A percentile compares a stretch with the other conserved stretches of the same genome.
phyloP scores from a whole-genome alignment of 2,113 vertebrate species.

The Aphyosemion australe region DNA sequence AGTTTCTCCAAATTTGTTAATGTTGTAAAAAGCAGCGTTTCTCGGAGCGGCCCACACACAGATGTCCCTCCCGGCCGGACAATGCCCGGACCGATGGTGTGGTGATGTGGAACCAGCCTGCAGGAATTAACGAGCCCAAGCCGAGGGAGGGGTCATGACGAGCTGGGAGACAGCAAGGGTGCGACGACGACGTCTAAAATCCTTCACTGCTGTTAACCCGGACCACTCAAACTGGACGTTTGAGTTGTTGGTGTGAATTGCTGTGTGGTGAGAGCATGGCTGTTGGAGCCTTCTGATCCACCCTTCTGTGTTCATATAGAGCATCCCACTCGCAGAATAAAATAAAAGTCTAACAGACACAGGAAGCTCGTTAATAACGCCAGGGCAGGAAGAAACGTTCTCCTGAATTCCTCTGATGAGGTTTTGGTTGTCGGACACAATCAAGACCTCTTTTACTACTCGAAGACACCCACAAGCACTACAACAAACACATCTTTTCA shows the following conservation, averaged over 20 bases:
- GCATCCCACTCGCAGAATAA: slow-evolving; percentile 44
- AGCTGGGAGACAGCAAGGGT: slow-evolving; percentile 42
- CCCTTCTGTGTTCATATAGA: slow-evolving; percentile 37
- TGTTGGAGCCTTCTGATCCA: slow-evolving; percentile 44
- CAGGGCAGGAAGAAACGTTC: slow-evolving; percentile 39
- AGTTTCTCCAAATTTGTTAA: slow-evolving; percentile 52
- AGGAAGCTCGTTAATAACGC: slow-evolving; percentile 24
- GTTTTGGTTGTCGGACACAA: slow-evolving; percentile 33
- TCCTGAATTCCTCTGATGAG: slow-evolving; percentile 7
- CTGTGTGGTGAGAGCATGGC: slow-evolving; percentile 43
- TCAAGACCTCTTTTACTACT: too few species aligned
- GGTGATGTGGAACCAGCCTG: slow-evolving; percentile 71
- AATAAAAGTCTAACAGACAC: slow-evolving; percentile 35
- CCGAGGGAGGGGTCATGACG: slow-evolving; percentile 47
- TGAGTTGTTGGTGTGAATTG: slow-evolving; percentile 37
- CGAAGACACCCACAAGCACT: too few species aligned
- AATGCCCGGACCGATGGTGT: slow-evolving; percentile 57
- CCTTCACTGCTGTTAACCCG: slow-evolving; percentile 15
- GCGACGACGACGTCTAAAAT: slow-evolving; percentile 35
- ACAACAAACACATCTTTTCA: too few species aligned
- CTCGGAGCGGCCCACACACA: slow-evolving; percentile 54
- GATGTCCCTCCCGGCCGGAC: slow-evolving; percentile 25
- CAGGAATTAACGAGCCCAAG: slow-evolving; percentile 68
- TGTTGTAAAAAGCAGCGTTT: slow-evolving; percentile 39
- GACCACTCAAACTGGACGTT: slow-evolving; percentile 26